A percentile compares a stretch with the other conserved stretches of the same genome.
Evolutionary conservation across 2,888 invertebrate species (phyloP).

Genomic region (Nasonovia ribisnigri): DNA sequence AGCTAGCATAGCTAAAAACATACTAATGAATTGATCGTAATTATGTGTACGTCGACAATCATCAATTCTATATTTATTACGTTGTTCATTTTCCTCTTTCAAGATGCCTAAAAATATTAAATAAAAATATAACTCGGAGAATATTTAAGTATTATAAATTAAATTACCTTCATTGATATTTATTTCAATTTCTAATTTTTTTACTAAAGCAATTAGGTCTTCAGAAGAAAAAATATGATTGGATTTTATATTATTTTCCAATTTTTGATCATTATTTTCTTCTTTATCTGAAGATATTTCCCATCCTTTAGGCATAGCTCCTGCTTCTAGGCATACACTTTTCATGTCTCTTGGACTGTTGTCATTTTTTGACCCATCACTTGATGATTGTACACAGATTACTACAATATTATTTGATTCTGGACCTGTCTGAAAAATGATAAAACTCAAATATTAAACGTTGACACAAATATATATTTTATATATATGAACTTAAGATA

Average conservation of each 20-base stretch:
- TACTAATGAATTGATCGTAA: constrained; percentile 97
- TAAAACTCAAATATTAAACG: not conserved
- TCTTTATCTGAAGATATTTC: constrained; percentile 66
- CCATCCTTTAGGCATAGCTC: constrained; percentile 67
- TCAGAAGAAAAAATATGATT: constrained; percentile 85
- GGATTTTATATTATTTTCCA: constrained; percentile 71
- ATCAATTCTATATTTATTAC: constrained; percentile 93
- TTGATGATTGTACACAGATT: constrained; percentile 73
- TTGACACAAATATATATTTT: not conserved
- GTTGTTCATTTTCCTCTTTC: constrained; percentile 93
- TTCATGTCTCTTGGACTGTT: constrained; percentile 58
- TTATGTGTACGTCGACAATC: constrained; percentile 95
- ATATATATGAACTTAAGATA: not conserved
- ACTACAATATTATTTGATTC: constrained; percentile 77
- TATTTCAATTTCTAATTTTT: constrained; percentile 89
- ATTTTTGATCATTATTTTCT: constrained; percentile 70
- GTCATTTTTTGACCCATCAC: constrained; percentile 41
- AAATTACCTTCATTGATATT: constrained; percentile 84
- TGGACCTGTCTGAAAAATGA: constrained; percentile 55
- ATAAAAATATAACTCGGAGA: not conserved
- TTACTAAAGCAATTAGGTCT: constrained; percentile 85
- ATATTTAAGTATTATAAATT: not conserved
- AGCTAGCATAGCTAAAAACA: constrained; percentile 94
- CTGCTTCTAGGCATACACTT: constrained; percentile 68
- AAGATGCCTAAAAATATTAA: constrained; percentile 70